These are phyloP conservation scores for Gymnosoma rotundatum DNA, from an alignment of 2,888 invertebrate genomes.

Conservation along the genomic window DNA sequence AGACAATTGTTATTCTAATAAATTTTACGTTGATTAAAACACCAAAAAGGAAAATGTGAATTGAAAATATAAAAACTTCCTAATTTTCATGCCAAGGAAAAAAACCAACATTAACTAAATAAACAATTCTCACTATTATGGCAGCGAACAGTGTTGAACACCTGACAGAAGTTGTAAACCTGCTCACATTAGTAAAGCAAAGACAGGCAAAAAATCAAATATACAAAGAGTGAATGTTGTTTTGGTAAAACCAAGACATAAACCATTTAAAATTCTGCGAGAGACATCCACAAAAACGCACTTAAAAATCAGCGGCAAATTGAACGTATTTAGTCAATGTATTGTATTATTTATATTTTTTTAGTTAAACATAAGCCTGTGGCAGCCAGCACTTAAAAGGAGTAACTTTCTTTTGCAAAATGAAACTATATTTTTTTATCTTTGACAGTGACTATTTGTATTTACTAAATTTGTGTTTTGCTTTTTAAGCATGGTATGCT, in stretches of 20 bases:
- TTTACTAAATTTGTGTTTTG: no score
- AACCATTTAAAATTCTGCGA: constrained; percentile 37
- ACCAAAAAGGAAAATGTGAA: constrained; percentile 4
- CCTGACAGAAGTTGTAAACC: constrained; percentile 55
- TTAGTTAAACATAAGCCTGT: not conserved
- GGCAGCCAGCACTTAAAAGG: no score
- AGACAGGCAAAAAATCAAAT: constrained; percentile 12
- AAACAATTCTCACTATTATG: constrained; percentile 62
- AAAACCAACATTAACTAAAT: constrained; percentile 15
- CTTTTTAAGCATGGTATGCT: no score
- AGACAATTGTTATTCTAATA: not conserved
- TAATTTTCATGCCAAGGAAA: constrained; percentile 54
- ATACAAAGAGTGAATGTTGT: constrained; percentile 63
- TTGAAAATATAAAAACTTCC: constrained; percentile 24
- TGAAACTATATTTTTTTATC: no score
- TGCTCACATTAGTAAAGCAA: not conserved
- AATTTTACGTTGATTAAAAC: constrained; percentile 7
- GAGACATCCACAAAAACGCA: constrained; percentile 11
- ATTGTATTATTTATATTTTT: not conserved
- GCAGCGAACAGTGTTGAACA: constrained; percentile 56
- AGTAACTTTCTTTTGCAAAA: no score
- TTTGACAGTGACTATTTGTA: no score
- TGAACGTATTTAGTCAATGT: constrained; percentile 15
- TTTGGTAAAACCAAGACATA: constrained; percentile 32
- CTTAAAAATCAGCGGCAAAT: constrained; percentile 7